Evolutionary conservation across 2,797 vertebrate species (phyloP), one percentile per base, ranked within the genome.

Genomic region (Chaetophractus vellerosus): DNA sequence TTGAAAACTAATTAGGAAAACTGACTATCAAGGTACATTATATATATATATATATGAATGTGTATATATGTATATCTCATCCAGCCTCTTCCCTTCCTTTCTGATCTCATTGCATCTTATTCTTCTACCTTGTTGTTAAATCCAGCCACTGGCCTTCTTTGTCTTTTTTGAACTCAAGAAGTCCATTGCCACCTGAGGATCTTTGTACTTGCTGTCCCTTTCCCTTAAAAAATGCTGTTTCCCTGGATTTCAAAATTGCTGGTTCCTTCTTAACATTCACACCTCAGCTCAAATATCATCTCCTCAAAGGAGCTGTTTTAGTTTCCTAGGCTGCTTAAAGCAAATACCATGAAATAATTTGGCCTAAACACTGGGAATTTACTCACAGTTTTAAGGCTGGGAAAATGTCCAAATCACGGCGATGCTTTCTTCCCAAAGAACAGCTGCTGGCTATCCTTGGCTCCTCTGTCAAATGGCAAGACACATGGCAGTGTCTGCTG

Each of bases 1-100:
- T 69, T 92, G 89, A 63, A 81, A 89, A 75, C 52, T 57, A 63
- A 36, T 61, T 57, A 41, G 41, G 87, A 68, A 85, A 81, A 59
- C 50, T 66, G 24, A 31, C 66, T 66, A 33, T 23, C n/a, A n/a
- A n/a, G n/a, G n/a, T n/a, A n/a, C n/a, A n/a, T n/a, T n/a, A 45
- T 45, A 45, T 45, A 45, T 45, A 45, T 45, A 9, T 45, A 45
- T 45, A 9, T 45, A 9, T 45, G 41, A 5, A 9, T 45, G 41
- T 45, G 41, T 45, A 45, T 45, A 45, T 45, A 45, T 45, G 41
- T 66, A 11, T 38, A 31, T 52, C 14, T 52, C 15, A 66, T 31
- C 64, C 59, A 48, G n/a, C n/a, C 74, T 48, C 59, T 26, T 55
- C 28, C 52, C 76, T 92, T 84, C 36, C 63, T 92, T 88, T 84